A percentile compares a stretch with the other conserved stretches of the same genome.
Evolutionary conservation across 2,888 invertebrate genomes (phyloP).

Genomic region (Oxytorus armatus): DNA sequence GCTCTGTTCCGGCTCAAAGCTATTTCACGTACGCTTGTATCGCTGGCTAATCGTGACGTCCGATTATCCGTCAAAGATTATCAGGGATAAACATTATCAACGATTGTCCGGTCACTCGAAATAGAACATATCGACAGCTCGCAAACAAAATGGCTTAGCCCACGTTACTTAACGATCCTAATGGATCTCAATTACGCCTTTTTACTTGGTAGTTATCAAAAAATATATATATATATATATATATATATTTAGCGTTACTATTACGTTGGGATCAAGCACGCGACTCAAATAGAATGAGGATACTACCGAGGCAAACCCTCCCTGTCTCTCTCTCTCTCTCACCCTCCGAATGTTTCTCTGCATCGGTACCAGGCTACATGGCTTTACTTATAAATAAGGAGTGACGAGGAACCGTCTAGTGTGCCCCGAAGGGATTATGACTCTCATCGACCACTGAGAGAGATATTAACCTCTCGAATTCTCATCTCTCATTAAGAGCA

Average conservation of each 20-base stretch:
- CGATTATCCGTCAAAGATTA: constrained; percentile 40
- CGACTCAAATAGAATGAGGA: constrained; percentile 24
- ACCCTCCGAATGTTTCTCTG: background rate
- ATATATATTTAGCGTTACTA: too few relatives aligned
- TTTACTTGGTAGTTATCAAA: background rate
- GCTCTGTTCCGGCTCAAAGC: constrained; percentile 20
- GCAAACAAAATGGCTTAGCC: constrained; percentile 1
- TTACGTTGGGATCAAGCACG: constrained; percentile 18
- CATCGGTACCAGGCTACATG: background rate
- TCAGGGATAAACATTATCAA: constrained; percentile 41
- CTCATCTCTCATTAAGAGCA: background rate
- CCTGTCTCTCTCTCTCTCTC: background rate
- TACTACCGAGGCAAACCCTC: background rate
- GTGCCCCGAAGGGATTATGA: constrained; percentile 25
- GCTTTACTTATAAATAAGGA: background rate
- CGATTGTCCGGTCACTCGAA: constrained; percentile 18
- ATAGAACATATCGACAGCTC: background rate
- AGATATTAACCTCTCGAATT: constrained; percentile 20
- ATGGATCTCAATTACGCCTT: background rate
- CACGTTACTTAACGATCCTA: background rate
- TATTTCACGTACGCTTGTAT: constrained; percentile 5
- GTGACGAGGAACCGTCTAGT: background rate
- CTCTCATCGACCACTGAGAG: constrained; percentile 9
- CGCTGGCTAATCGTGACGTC: constrained; percentile 7
- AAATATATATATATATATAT: too few relatives aligned